phyloP scores from a whole-genome alignment of 2,113 vertebrate genomes.

The Herpetotheres cachinnans region DNA sequence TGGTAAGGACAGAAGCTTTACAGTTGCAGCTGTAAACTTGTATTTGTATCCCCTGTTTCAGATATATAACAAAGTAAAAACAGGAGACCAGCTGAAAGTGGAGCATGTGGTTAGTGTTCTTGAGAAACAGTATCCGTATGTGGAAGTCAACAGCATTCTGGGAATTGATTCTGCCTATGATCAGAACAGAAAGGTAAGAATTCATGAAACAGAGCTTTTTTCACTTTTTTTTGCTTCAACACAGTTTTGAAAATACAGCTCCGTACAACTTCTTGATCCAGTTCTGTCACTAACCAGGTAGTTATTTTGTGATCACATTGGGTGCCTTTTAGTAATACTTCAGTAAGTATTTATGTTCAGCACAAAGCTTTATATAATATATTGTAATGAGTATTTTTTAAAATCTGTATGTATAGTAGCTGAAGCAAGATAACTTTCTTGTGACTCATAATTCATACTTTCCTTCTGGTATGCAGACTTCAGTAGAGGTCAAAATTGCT shows the following conservation, averaged over 20 bases:
- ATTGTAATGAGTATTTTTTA: rapidly evolving
- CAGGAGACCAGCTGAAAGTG: constrained; percentile 83
- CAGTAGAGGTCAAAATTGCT: background rate
- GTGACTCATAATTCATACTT: background rate
- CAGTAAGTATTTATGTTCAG: background rate
- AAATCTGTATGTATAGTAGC: background rate
- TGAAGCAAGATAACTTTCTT: background rate
- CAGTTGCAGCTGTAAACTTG: background rate
- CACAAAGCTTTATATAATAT: background rate
- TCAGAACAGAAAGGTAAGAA: constrained; percentile 88
- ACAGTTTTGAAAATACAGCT: background rate
- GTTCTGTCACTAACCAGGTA: background rate
- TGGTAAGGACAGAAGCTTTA: background rate
- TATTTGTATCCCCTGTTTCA: constrained; percentile 48
- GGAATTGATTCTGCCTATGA: constrained; percentile 91
- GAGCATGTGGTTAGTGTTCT: constrained; percentile 88
- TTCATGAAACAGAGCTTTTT: background rate
- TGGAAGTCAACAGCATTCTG: constrained; percentile 89
- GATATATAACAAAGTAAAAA: constrained; percentile 88
- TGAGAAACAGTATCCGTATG: constrained; percentile 90
- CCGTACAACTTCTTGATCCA: background rate
- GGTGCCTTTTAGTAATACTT: background rate
- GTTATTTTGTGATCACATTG: background rate
- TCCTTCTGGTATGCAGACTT: background rate
- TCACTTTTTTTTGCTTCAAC: background rate